These are phyloP conservation scores for Eledone cirrhosa DNA, from an alignment of 2,888 invertebrate species.

Conservation along the genomic window DNA sequence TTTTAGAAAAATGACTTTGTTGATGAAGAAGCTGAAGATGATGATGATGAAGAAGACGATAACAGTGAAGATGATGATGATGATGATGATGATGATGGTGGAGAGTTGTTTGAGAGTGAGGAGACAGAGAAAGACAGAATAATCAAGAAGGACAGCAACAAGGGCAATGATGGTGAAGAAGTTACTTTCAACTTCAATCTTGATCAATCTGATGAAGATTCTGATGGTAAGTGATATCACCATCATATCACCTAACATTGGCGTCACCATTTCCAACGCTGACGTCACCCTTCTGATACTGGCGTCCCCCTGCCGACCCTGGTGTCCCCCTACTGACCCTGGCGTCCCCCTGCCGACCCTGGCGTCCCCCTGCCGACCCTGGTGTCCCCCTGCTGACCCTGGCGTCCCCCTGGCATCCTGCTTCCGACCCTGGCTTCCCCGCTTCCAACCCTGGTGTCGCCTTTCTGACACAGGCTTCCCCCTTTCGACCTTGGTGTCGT, in stretches of 20 bases:
- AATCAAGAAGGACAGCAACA: conserved; percentile 33
- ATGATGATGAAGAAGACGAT: conserved; percentile 44
- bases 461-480: too few relatives aligned
- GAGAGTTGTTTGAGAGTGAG: conserved; percentile 43
- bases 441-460: too few relatives aligned
- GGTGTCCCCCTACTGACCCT: too few relatives aligned
- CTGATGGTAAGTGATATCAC: conserved; percentile 33
- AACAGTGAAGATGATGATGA: conserved; percentile 39
- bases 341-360: too few relatives aligned
- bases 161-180: conserved; percentile 33
- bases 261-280: too few relatives aligned
- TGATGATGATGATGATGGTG: conserved; percentile 39
- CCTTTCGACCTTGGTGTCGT: too few relatives aligned
- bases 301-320: too few relatives aligned
- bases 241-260: background rate
- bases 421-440: too few relatives aligned
- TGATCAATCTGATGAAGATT: conserved; percentile 53
- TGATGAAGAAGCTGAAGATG: conserved; percentile 70
- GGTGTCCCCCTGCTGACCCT: too few relatives aligned
- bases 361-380: too few relatives aligned
- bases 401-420: too few relatives aligned
- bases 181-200: conserved; percentile 38
- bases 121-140: conserved; percentile 48
- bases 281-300: too few relatives aligned
- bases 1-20: conserved; percentile 63